Evolutionary conservation across 2,113 vertebrate species (phyloP).

Genomic region (Passer montanus): DNA sequence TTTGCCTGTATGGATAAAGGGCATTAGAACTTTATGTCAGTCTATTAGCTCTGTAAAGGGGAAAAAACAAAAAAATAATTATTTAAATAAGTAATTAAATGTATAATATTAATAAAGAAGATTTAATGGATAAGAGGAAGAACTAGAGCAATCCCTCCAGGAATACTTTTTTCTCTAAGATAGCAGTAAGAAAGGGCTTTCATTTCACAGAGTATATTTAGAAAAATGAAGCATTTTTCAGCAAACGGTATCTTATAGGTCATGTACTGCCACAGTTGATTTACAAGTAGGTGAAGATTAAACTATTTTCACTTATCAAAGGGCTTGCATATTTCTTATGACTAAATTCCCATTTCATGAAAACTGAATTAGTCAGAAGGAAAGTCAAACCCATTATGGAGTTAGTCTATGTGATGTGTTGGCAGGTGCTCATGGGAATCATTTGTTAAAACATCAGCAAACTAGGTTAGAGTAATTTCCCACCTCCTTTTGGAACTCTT

Average conservation of each 20-base stretch:
- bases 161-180: not conserved
- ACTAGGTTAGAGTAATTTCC: not conserved
- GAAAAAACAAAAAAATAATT: not conserved
- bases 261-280: not conserved
- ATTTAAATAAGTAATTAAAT: not conserved
- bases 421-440: not conserved
- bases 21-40: not conserved
- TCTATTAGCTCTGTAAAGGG: not conserved
- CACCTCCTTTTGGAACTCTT: not conserved
- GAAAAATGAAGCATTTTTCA: not conserved
- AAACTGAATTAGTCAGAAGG: conserved; percentile 36
- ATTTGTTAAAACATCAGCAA: not conserved
- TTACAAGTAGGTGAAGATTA: conserved; percentile 2
- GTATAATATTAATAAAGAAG: not conserved
- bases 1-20: not conserved
- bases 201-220: not conserved
- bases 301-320: conserved; percentile 21
- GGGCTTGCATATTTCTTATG: not conserved
- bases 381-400: not conserved
- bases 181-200: not conserved
- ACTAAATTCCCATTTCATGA: conserved; percentile 20
- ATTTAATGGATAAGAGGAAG: not conserved
- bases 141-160: not conserved
- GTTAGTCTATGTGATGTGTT: not conserved
- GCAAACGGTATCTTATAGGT: not conserved